These are phyloP conservation scores for Plecotus auritus DNA, from an alignment of 2,113 vertebrate genomes.

Conservation along the genomic window DNA sequence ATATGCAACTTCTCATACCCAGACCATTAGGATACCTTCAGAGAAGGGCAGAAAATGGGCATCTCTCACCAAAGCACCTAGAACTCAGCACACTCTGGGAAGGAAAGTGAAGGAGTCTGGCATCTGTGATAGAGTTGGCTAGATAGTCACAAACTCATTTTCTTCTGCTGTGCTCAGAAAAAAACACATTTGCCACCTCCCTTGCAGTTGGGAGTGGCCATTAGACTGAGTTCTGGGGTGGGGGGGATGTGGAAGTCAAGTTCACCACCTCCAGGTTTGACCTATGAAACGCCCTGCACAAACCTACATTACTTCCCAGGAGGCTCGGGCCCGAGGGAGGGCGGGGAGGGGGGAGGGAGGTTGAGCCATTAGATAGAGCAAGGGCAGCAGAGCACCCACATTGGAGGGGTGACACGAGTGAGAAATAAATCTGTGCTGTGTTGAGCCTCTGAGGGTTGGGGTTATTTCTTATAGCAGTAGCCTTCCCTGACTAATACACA, in stretches of 20 bases:
- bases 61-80: background rate
- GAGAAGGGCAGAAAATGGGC: background rate
- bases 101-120: background rate
- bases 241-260: background rate
- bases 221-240: background rate
- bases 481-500: background rate
- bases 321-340: accelerated
- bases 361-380: background rate
- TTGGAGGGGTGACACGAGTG: accelerated
- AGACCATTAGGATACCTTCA: background rate
- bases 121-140: background rate
- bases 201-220: background rate
- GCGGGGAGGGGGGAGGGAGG: too few relatives aligned
- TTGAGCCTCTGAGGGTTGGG: background rate
- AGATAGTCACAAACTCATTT: background rate
- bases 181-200: background rate
- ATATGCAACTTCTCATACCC: background rate
- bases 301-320: background rate
- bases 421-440: background rate
- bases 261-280: background rate
- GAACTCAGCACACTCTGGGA: background rate
- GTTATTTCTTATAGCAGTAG: background rate
- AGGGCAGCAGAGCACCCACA: background rate
- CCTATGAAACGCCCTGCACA: background rate
- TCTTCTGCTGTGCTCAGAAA: background rate